phyloP scores from a whole-genome alignment of 2,888 invertebrate species.

The Dicroscelio sp. region DNA sequence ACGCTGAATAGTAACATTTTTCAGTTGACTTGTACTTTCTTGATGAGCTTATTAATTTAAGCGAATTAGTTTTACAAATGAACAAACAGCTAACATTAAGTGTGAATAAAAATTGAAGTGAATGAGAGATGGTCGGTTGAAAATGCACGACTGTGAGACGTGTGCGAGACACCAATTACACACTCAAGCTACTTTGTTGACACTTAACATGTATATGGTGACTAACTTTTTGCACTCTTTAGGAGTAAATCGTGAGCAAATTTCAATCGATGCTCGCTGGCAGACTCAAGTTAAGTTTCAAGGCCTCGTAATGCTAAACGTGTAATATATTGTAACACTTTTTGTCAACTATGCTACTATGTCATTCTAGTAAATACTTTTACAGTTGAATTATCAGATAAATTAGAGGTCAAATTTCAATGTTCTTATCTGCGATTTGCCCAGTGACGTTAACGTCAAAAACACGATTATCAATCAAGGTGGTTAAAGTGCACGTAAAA shows the following conservation, averaged over 20 bases:
- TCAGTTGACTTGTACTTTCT: too few relatives aligned
- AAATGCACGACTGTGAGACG: constrained; percentile 6
- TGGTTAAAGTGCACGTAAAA: too few relatives aligned
- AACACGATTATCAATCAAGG: too few relatives aligned
- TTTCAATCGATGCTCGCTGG: constrained; percentile 55
- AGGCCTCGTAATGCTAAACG: constrained; percentile 44
- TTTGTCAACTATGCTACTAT: constrained; percentile 64
- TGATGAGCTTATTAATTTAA: too few relatives aligned
- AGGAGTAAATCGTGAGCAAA: constrained; percentile 49
- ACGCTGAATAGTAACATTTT: too few relatives aligned
- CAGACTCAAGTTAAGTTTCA: constrained; percentile 58
- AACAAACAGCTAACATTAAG: too few relatives aligned
- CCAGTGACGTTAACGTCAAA: too few relatives aligned
- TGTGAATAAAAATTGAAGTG: too few relatives aligned
- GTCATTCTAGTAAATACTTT: constrained; percentile 28
- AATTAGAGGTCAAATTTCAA: neutral
- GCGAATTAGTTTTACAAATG: too few relatives aligned
- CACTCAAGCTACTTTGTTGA: constrained; percentile 46
- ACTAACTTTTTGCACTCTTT: constrained; percentile 42
- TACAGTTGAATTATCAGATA: neutral
- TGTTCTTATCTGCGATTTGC: too few relatives aligned
- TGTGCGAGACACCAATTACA: constrained; percentile 31
- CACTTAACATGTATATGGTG: constrained; percentile 24
- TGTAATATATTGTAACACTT: constrained; percentile 60
- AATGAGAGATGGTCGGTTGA: neutral